These are phyloP conservation scores for Drosophila mulleri DNA, from an alignment of 2,888 invertebrate species.

Conservation along the genomic window DNA sequence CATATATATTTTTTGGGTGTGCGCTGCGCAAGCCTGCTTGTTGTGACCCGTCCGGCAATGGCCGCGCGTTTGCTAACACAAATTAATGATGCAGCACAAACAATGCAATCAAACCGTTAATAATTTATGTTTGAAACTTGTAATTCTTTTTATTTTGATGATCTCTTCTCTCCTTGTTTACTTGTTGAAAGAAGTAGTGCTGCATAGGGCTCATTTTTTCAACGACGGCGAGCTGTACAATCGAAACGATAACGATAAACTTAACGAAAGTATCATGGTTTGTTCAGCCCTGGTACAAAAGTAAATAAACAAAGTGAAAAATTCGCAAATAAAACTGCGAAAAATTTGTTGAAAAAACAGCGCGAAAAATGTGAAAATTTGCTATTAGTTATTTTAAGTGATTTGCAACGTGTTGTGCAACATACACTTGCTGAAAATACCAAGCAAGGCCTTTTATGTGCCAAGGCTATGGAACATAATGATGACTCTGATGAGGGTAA, in stretches of 20 bases:
- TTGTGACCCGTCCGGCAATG: conserved; percentile 12
- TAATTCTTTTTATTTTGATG: conserved; percentile 40
- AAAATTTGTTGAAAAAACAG: conserved; percentile 13
- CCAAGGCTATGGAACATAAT: conserved; percentile 31
- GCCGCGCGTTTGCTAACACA: conserved; percentile 7
- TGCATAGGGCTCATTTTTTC: conserved; percentile 22
- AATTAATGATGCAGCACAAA: conserved; percentile 13
- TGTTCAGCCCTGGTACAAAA: conserved; percentile 37
- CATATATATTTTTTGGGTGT: conserved; percentile 61
- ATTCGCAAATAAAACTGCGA: conserved; percentile 29
- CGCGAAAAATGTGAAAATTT: conserved; percentile 38
- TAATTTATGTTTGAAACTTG: conserved; percentile 19
- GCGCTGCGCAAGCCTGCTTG: conserved; percentile 53
- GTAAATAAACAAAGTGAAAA: conserved; percentile 59
- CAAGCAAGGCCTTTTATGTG: not conserved
- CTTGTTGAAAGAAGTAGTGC: conserved; percentile 54
- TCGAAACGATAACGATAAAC: conserved; percentile 22
- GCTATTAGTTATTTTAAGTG: conserved; percentile 8
- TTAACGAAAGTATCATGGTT: conserved; percentile 5
- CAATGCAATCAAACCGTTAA: conserved; percentile 22
- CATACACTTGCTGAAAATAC: conserved; percentile 15
- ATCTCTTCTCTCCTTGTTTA: conserved; percentile 42
- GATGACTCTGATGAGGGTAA: conserved; percentile 57
- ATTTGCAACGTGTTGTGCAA: conserved; percentile 5
- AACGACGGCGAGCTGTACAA: conserved; percentile 17